These are phyloP conservation scores for Eolophus roseicapilla DNA, from an alignment of 2,113 vertebrate genomes.

Conservation along the genomic window DNA sequence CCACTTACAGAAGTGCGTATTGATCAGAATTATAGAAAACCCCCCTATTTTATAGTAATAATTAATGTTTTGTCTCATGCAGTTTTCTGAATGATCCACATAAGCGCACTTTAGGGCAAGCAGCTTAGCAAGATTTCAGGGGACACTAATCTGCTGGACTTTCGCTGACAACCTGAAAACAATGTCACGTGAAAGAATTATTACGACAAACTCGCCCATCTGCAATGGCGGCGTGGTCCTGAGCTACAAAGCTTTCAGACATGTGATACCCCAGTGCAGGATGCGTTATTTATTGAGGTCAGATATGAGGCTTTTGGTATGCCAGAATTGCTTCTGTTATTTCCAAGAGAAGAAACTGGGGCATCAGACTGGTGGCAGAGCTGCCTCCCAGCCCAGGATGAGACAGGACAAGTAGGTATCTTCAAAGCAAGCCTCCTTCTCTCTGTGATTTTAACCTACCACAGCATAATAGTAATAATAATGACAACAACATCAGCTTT, in stretches of 20 bases:
- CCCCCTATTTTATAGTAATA: background rate
- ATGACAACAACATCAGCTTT: background rate
- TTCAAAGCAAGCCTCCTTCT: background rate
- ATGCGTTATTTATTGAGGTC: background rate
- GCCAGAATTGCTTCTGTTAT: background rate
- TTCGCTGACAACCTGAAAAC: background rate
- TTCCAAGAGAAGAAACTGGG: background rate
- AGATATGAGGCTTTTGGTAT: fast-evolving
- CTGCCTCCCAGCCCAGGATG: background rate
- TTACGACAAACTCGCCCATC: background rate
- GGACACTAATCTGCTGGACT: slow-evolving; percentile 43
- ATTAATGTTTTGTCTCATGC: slow-evolving; percentile 32
- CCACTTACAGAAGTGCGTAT: fast-evolving
- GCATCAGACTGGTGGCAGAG: background rate
- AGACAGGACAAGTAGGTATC: background rate
- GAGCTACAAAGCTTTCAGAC: background rate
- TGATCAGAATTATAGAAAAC: background rate
- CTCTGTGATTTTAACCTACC: background rate
- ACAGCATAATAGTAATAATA: no score
- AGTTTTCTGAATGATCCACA: slow-evolving; percentile 14
- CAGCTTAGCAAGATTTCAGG: slow-evolving; percentile 49
- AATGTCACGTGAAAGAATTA: background rate
- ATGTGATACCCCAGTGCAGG: fast-evolving
- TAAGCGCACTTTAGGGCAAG: slow-evolving; percentile 11
- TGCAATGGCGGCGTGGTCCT: fast-evolving